These are phyloP conservation scores for Rotaria macrura DNA, from an alignment of 2,888 invertebrate species.

Conservation along the genomic window DNA sequence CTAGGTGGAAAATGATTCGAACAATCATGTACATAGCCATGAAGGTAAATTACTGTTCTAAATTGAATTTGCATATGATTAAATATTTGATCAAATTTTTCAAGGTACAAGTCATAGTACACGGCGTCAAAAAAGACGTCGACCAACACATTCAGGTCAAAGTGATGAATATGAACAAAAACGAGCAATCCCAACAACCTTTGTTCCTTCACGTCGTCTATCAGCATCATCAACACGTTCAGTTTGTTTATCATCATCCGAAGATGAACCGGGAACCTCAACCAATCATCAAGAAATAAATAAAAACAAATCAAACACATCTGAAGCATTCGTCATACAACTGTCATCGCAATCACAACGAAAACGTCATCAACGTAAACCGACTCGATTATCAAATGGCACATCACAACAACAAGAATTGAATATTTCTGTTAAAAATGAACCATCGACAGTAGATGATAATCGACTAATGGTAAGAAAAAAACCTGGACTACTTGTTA, in stretches of 20 bases:
- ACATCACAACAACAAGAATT: background rate
- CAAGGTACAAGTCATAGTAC: background rate
- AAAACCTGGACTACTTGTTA: background rate
- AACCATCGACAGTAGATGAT: background rate
- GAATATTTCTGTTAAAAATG: background rate
- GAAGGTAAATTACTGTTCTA: background rate
- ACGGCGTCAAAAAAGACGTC: conserved; percentile 18
- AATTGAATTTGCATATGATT: background rate
- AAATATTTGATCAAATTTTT: background rate
- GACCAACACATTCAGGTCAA: background rate
- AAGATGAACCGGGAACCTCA: background rate
- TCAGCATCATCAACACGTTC: background rate
- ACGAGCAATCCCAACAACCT: background rate
- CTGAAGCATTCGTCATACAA: background rate
- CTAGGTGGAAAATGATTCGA: background rate
- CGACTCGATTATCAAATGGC: background rate
- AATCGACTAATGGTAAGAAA: background rate
- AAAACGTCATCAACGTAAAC: conserved; percentile 9
- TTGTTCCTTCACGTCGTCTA: background rate
- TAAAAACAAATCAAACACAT: background rate
- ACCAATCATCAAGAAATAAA: background rate
- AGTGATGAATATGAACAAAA: conserved; percentile 3
- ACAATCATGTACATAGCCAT: background rate
- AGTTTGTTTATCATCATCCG: background rate
- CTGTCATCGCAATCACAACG: background rate